Conservation (phyloP, 2,888 invertebrate species). For the Oscheius sp. region DNA sequence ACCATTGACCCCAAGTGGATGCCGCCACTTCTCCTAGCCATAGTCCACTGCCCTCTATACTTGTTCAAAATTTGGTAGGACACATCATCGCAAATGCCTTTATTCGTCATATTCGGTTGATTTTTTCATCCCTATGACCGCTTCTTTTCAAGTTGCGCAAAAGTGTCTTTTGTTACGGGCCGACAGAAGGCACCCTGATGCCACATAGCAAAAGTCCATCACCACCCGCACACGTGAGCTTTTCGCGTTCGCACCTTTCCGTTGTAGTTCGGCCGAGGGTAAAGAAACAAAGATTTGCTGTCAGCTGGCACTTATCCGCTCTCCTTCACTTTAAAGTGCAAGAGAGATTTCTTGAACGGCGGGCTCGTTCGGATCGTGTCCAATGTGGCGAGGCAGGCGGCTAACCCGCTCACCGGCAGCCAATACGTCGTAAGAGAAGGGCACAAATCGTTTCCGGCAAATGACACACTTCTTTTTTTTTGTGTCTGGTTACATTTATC, state of each 20-base stretch:
- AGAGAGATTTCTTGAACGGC: constrained; percentile 16
- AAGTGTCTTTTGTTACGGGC: too few relatives aligned
- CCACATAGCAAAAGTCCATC: too few relatives aligned
- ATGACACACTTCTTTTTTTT: neutral
- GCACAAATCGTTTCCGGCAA: constrained; percentile 27
- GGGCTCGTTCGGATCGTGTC: constrained; percentile 29
- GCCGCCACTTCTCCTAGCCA: neutral
- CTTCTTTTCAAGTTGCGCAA: too few relatives aligned
- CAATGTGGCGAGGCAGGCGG: constrained; percentile 31
- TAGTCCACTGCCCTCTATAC: neutral
- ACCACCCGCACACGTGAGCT: too few relatives aligned
- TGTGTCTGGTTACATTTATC: neutral
- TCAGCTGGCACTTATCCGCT: neutral
- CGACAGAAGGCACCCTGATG: too few relatives aligned
- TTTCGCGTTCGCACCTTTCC: too few relatives aligned
- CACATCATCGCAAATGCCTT: neutral
- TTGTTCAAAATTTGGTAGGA: neutral
- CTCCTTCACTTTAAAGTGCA: constrained; percentile 18
- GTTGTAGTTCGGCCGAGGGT: too few relatives aligned
- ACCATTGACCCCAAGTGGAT: constrained; percentile 19
- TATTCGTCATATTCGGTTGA: too few relatives aligned
- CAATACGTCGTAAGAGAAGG: constrained; percentile 17
- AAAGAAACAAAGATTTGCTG: too few relatives aligned
- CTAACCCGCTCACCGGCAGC: constrained; percentile 36
- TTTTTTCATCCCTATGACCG: too few relatives aligned